Conservation (phyloP, 2,888 invertebrate genomes). For the Mamestra brassicae region DNA sequence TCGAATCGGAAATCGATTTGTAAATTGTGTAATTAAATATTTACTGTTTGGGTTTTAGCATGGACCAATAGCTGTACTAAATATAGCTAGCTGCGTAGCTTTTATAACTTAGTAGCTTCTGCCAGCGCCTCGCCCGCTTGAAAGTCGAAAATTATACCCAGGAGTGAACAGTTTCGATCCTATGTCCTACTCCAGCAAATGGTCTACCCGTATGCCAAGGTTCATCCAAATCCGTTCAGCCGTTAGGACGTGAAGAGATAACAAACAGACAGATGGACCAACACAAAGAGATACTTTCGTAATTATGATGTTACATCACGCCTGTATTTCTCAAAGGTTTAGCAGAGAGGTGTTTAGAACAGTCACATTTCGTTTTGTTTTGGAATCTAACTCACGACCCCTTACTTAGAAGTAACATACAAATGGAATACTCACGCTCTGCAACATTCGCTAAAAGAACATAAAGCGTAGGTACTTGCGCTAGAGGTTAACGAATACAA, state of each 20-base stretch:
- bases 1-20: constrained; percentile 57
- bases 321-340: too few species aligned
- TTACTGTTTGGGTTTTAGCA: constrained; percentile 18
- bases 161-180: too few species aligned
- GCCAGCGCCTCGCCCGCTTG: too few species aligned
- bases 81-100: neutral
- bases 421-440: neutral
- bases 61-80: neutral
- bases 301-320: too few species aligned
- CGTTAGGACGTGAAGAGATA: too few species aligned
- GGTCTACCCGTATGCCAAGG: too few species aligned
- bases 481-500: neutral
- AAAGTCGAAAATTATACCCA: too few species aligned
- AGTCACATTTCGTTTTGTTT: neutral
- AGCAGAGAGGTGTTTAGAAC: neutral
- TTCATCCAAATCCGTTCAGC: too few species aligned
- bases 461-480: too few species aligned
- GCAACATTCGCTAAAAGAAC: neutral
- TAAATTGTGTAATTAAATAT: constrained; percentile 53
- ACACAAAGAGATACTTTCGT: too few species aligned
- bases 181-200: too few species aligned
- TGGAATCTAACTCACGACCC: neutral
- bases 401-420: neutral
- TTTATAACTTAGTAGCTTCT: neutral
- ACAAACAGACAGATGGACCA: too few species aligned